A percentile compares a stretch with the other conserved stretches of the same genome.
Conservation (phyloP, 2,113 vertebrate species). For the Rattus rattus region DNA sequence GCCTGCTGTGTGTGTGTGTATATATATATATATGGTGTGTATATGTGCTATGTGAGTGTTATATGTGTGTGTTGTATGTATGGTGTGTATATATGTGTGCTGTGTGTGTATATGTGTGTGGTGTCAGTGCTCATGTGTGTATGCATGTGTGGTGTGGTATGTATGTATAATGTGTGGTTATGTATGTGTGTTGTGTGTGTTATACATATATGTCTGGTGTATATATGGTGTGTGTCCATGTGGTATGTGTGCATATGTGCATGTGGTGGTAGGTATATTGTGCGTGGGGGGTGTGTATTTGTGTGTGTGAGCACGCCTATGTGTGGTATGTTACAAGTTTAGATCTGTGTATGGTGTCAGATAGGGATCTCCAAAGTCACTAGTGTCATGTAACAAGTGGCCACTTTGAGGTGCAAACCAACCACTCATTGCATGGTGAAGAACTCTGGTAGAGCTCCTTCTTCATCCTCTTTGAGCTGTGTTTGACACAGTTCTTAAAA, state of each 20-base stretch:
- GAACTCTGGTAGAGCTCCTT: neutral
- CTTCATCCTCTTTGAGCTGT: neutral
- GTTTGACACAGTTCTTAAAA: neutral
- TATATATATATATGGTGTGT: too few species aligned
- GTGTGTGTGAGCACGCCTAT: neutral
- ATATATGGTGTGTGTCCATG: too few species aligned
- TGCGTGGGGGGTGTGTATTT: neutral
- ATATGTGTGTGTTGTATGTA: too few species aligned
- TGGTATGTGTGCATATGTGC: neutral
- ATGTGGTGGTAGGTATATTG: neutral
- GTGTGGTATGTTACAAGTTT: neutral
- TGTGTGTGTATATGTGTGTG: too few species aligned
- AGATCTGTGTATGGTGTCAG: neutral
- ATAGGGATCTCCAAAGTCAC: neutral
- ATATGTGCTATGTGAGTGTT: too few species aligned
- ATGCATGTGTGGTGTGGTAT: too few species aligned
- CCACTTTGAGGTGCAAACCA: neutral
- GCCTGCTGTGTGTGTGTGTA: too few species aligned
- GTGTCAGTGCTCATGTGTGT: too few species aligned
- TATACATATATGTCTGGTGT: too few species aligned
- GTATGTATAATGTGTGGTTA: too few species aligned
- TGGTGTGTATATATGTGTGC: too few species aligned
- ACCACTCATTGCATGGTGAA: neutral
- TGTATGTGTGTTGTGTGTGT: neutral
- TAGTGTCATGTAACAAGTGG: neutral